A percentile compares a stretch with the other conserved stretches of the same genome.
phyloP scores from a whole-genome alignment of 2,113 vertebrate species.

The Hyperopisus bebe region DNA sequence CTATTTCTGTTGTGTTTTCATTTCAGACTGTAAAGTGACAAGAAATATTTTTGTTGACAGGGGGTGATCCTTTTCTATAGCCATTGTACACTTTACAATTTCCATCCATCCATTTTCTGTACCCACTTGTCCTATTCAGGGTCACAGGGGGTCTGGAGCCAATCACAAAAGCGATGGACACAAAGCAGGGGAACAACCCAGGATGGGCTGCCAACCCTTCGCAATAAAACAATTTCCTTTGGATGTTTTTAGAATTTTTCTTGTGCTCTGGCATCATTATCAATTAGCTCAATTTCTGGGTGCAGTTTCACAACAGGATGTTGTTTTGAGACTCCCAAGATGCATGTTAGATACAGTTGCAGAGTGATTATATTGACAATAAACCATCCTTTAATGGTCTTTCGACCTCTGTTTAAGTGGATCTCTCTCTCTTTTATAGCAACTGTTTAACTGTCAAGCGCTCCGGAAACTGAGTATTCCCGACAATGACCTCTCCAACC shows the following conservation, averaged over 20 bases:
- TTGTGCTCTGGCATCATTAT: neutral
- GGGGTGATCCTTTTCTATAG: neutral
- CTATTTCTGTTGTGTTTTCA: neutral
- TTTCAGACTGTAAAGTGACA: neutral
- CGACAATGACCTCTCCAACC: conserved; percentile 93
- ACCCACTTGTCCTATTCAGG: neutral
- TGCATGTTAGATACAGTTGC: neutral
- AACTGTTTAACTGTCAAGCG: conserved; percentile 98
- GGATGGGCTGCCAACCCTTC: neutral
- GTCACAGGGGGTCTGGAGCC: neutral
- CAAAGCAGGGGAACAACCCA: neutral
- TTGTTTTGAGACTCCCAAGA: neutral
- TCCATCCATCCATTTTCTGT: neutral
- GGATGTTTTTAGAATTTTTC: neutral
- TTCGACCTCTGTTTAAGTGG: conserved; percentile 9
- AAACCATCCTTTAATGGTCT: neutral
- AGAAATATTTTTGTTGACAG: neutral
- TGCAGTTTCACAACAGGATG: neutral
- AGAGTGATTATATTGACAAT: neutral
- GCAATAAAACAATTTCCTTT: neutral
- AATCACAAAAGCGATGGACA: neutral
- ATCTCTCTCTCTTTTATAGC: conserved; percentile 58
- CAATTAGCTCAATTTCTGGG: neutral
- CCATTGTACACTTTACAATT: neutral
- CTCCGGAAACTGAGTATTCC: conserved; percentile 94